Evolutionary conservation across 2,113 vertebrate species (phyloP), one percentile per base, ranked within the genome.

Genomic region (Cyanoliseus patagonus): DNA sequence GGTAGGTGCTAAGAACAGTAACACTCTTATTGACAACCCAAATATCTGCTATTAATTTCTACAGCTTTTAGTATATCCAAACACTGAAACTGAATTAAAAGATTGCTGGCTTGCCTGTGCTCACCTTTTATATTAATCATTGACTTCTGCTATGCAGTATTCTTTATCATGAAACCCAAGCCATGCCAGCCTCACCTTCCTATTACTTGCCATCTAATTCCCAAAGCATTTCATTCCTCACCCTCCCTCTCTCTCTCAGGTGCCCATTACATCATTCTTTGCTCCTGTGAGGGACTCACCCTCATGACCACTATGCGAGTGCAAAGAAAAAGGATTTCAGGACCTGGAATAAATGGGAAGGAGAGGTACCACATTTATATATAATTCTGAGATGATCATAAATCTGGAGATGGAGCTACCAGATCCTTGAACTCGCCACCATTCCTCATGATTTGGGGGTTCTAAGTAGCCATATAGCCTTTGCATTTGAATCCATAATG

Each of bases 311-410:
- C 69, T 28, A 6, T 10, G 20, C 33, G 70, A 93, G 75, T 10
- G 25, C 67, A 88, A 81, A 83, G 53, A 41, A 46, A 72, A 91
- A 67, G 79, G 49, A 69, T 57, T 94, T 94, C 37, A 85, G 59
- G 67, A 83, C 66, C 84, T 13, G 67, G 63, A 87, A 96, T 77
- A 88, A 95, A 96, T 91, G 82, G 67, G 51, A 83, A 90, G 72
- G 51, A 94, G 66, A 83, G 23, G 55, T 30, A 52, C 13, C 59
- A 63, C 49, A 15, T 70, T 64, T 67, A 83, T 83, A 41, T 76
- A 37, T 62, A 90, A 80, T 83, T 86, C 88, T 88, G 84, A 91
- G 84, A 33, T 24, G 31, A 91, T 95, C 72, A 92, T 93, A 72
- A 35, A 30, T 90, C 79, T 75, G 37, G 91, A 47, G 53, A 72